Conservation (phyloP, 2,888 invertebrate genomes). For the Calliphora vomitoria region DNA sequence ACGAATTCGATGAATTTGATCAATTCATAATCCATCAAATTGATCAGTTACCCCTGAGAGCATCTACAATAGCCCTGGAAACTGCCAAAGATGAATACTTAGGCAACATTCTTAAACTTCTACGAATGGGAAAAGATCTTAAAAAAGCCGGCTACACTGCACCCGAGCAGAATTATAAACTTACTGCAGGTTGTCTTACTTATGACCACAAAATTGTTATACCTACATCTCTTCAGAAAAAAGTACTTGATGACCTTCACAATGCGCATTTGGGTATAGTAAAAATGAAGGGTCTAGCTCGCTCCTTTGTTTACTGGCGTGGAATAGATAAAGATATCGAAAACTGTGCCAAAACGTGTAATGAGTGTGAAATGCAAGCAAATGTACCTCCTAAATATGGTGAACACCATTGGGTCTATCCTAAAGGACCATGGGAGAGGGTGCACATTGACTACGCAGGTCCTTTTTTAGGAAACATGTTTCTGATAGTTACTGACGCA, state of each 20-base stretch:
- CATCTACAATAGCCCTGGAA: slow-evolving; percentile 5
- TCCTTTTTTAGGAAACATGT: no score
- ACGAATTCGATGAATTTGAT: slow-evolving; percentile 29
- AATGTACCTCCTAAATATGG: no score
- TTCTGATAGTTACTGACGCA: no score
- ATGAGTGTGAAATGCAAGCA: no score
- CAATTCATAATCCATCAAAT: slow-evolving; percentile 33
- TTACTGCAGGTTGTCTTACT: slow-evolving; percentile 24
- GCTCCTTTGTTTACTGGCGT: no score
- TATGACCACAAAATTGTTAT: slow-evolving; percentile 39
- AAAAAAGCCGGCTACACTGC: slow-evolving; percentile 23
- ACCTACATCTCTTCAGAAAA: slow-evolving; percentile 11
- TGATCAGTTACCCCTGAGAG: slow-evolving; percentile 39
- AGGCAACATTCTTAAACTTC: slow-evolving; percentile 25
- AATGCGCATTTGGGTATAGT: no score
- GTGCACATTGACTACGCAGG: no score
- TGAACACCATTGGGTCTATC: no score
- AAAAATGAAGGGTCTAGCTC: no score
- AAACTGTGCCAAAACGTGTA: no score
- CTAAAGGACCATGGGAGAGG: no score
- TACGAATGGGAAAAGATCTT: slow-evolving; percentile 9
- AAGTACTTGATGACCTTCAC: slow-evolving; percentile 41
- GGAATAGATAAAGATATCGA: no score
- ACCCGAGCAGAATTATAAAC: slow-evolving; percentile 19
- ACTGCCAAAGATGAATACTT: slow-evolving; percentile 29